Evolutionary conservation across 1,140 invertebrate species (phyloP).

Genomic region (Plectrocnemia conspersa): DNA sequence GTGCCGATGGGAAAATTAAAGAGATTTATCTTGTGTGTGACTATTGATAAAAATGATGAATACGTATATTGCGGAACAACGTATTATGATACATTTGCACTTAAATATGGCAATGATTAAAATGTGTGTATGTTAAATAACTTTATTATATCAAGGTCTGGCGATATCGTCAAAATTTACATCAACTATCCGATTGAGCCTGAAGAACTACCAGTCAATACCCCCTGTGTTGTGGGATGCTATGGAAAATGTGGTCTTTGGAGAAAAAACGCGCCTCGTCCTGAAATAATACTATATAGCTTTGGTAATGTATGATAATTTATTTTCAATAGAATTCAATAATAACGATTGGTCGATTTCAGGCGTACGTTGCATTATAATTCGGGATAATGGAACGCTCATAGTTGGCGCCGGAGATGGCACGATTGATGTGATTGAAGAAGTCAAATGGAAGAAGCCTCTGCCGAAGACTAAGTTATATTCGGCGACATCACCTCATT

Average conservation of each 20-base stretch:
- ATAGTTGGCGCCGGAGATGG: slow-evolving; percentile 82
- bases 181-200: slow-evolving; percentile 62
- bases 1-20: slow-evolving; percentile 67
- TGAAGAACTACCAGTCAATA: slow-evolving; percentile 48
- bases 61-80: slow-evolving; percentile 79
- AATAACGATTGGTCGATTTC: slow-evolving; percentile 26
- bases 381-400: slow-evolving; percentile 59
- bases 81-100: slow-evolving; percentile 37
- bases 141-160: slow-evolving; percentile 39
- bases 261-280: slow-evolving; percentile 42
- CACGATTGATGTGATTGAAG: slow-evolving; percentile 65
- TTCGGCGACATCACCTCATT: slow-evolving; percentile 52
- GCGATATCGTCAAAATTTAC: slow-evolving; percentile 59
- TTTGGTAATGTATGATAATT: slow-evolving; percentile 40
- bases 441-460: slow-evolving; percentile 52
- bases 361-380: slow-evolving; percentile 63
- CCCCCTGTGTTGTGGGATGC: slow-evolving; percentile 64
- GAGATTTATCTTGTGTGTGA: slow-evolving; percentile 60
- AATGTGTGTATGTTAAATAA: background rate
- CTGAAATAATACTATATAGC: slow-evolving; percentile 46
- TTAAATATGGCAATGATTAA: background rate
- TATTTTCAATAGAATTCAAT: slow-evolving; percentile 7
- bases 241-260: slow-evolving; percentile 57
- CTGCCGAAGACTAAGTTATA: slow-evolving; percentile 48
- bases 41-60: slow-evolving; percentile 61